Base-by-base conservation (phyloP, 2,113 vertebrate species). In the Menura novaehollandiae region DNA sequence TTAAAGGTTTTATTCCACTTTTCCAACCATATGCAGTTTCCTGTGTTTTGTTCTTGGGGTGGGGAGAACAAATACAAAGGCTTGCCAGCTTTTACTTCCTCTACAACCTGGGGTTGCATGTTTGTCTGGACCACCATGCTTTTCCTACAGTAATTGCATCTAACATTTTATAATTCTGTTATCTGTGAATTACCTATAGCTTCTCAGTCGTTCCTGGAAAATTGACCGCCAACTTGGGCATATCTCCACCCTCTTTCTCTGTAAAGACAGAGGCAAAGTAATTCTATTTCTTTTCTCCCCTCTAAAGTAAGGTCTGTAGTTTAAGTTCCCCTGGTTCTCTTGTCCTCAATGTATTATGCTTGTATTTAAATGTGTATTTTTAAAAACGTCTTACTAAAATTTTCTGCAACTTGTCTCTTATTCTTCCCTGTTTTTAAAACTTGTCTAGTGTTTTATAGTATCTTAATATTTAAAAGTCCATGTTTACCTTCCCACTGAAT, bases 241-340 rank as follows among this genome's bases (percentile, higher is more conserved):
- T 96, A 97, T 98, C 98, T 97, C 97, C 98, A 82, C 93, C 96
- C 93, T 98, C 98, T 97, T 98, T 98, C 97, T 98, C 97, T 98
- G 98, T 95, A 98, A 98, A 98, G 97, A 98, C 95, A 98, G 96
- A 98, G 96, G 97, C 95, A 97, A 92, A 97, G 60, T 68, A 89
- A 97, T 97, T 95, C 97, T 76, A 67, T 63, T 75, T 93, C 85
- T 93, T 97, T 97, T 95, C 63, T 97, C 87, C 95, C 83, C 91
- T 94, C 85, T 93, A 76, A 96, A 93, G 46, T 96, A 96, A 96
- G 93, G 91, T 95, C 92, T 96, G 77, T 92, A 95, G 96, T 96
- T 93, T 96, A 94, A 97, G 55, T 94, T 82, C 87, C 85, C 89
- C 81, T 94, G 81, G 68, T 92, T 94, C 88, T 93, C 84, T 96